These are phyloP conservation scores for Heterotilapia buettikoferi DNA, from an alignment of 2,113 vertebrate genomes.

Conservation along the genomic window DNA sequence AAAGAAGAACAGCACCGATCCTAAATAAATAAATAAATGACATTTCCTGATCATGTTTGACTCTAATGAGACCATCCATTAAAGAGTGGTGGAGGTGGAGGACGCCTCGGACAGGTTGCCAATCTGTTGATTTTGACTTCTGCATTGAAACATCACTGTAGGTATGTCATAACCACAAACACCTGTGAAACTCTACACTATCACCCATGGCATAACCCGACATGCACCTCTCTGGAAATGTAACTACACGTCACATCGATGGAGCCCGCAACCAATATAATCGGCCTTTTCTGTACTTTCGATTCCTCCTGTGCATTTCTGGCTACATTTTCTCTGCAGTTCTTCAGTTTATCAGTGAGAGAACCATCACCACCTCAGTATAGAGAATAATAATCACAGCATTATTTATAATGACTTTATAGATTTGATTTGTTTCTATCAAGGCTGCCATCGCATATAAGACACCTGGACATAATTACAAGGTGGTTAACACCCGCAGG, in stretches of 20 bases:
- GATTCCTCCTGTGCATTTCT: neutral
- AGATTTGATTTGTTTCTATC: neutral
- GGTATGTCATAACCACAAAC: neutral
- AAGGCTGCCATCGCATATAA: neutral
- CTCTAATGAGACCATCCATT: neutral
- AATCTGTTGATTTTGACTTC: neutral
- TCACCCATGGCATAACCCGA: neutral
- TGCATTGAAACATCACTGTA: neutral
- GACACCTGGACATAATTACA: neutral
- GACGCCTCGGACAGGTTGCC: neutral
- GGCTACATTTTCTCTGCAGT: neutral
- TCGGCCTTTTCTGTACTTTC: neutral
- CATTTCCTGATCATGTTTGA: neutral
- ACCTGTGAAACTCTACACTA: neutral
- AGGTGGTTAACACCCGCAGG: rapidly evolving
- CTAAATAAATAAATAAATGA: neutral
- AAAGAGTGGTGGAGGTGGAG: neutral
- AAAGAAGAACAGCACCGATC: neutral
- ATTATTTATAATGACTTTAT: neutral
- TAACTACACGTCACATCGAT: neutral
- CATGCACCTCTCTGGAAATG: neutral
- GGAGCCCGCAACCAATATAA: neutral
- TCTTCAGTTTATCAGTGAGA: neutral
- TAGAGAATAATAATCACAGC: neutral
- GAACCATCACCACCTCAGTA: neutral